A percentile compares a stretch with the other conserved stretches of the same genome.
phyloP scores from a whole-genome alignment of 2,888 invertebrate genomes.

The Mylabris sibirica region DNA sequence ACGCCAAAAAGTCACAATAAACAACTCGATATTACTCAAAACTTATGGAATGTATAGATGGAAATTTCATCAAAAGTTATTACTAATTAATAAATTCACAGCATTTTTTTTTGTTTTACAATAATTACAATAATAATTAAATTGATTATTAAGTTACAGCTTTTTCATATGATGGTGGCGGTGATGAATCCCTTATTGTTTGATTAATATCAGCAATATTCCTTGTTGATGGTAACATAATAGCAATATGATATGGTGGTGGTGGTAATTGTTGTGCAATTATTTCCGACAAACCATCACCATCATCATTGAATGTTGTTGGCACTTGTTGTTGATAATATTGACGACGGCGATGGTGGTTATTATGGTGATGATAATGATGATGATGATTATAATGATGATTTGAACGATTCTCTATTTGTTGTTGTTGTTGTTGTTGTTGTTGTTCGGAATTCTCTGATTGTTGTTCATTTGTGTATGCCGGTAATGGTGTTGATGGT shows the following conservation, averaged over 20 bases:
- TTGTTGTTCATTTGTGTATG: constrained; percentile 25
- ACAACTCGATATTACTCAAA: background rate
- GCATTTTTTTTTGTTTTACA: background rate
- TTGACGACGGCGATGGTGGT: background rate
- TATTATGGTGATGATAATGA: background rate
- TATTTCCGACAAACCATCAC: background rate
- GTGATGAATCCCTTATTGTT: constrained; percentile 63
- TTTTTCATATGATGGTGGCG: constrained; percentile 79
- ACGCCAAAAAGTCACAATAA: background rate
- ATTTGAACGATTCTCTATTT: constrained; percentile 42
- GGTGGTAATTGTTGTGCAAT: constrained; percentile 63
- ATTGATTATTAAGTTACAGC: constrained; percentile 69
- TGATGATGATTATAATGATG: background rate
- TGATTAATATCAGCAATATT: constrained; percentile 53
- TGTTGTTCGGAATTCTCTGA: constrained; percentile 56
- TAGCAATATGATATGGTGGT: constrained; percentile 86
- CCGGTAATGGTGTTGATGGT: constrained; percentile 18
- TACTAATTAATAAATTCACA: background rate
- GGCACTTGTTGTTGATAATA: background rate
- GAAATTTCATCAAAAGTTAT: no score
- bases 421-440: constrained; percentile 55
- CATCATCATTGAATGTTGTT: background rate
- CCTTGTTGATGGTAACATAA: constrained; percentile 70
- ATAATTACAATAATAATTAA: background rate
- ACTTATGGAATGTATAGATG: background rate